Conservation (phyloP, 2,888 invertebrate species). For the Cheilosia variabilis region DNA sequence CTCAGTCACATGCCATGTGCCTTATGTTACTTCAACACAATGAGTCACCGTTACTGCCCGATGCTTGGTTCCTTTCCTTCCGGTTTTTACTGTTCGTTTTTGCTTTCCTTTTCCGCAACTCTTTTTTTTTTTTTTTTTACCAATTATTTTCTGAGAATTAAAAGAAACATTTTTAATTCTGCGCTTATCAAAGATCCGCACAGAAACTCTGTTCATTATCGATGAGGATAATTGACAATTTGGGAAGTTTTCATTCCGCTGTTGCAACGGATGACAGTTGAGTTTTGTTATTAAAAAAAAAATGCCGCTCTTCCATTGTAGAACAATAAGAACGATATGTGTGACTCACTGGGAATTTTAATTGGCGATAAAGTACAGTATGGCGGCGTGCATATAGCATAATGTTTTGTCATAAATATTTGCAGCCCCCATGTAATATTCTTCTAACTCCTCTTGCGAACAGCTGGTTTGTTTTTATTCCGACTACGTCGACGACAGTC, state of each 20-base stretch:
- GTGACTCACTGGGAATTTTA: conserved; percentile 60
- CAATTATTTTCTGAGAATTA: neutral
- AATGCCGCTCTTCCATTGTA: neutral
- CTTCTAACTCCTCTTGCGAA: conserved; percentile 1
- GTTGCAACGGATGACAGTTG: conserved; percentile 5
- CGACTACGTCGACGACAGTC: neutral
- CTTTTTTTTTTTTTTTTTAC: neutral
- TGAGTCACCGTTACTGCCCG: conserved; percentile 38
- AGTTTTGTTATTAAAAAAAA: neutral
- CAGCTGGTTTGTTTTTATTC: conserved; percentile 33
- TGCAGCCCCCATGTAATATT: neutral
- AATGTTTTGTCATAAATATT: conserved; percentile 39
- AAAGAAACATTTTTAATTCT: conserved; percentile 12
- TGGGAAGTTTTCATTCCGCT: conserved; percentile 28
- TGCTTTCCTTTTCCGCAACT: conserved; percentile 11
- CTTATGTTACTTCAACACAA: conserved; percentile 36
- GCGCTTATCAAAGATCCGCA: conserved; percentile 14
- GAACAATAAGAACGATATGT: neutral
- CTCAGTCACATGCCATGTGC: conserved; percentile 34
- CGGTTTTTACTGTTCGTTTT: conserved; percentile 30
- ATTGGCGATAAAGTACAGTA: conserved; percentile 57
- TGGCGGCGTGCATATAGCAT: conserved; percentile 26
- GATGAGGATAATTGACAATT: conserved; percentile 59
- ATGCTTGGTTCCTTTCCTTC: conserved; percentile 47
- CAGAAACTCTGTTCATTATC: conserved; percentile 29